These are phyloP conservation scores for Anseranas semipalmata DNA, from an alignment of 2,113 vertebrate species.

Conservation along the genomic window DNA sequence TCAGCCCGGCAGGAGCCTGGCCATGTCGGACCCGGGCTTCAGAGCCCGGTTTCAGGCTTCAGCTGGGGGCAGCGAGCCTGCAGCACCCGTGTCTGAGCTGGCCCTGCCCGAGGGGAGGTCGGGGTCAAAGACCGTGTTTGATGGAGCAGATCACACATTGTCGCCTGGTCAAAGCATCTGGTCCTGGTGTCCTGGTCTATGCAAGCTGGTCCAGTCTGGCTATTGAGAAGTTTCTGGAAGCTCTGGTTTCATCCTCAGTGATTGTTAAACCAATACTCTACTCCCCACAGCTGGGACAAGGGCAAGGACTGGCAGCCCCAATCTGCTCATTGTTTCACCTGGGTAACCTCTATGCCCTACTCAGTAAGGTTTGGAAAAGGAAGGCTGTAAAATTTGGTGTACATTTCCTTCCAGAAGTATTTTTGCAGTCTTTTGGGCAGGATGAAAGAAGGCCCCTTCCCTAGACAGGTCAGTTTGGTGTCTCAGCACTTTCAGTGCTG, in stretches of 20 bases:
- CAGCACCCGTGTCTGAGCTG: neutral
- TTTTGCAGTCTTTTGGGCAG: neutral
- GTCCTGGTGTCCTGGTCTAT: neutral
- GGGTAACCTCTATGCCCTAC: neutral
- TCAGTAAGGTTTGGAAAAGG: neutral
- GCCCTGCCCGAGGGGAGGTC: neutral
- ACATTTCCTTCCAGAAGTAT: neutral
- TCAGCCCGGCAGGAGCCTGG: neutral
- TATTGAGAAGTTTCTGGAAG: neutral
- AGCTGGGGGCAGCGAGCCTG: neutral
- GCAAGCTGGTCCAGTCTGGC: neutral
- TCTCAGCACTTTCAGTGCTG: neutral
- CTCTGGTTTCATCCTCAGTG: neutral
- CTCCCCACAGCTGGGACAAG: neutral
- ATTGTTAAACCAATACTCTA: neutral
- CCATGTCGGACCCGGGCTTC: neutral
- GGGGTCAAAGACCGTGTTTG: neutral
- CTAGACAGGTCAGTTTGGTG: neutral
- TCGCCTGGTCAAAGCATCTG: neutral
- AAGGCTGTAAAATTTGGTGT: neutral
- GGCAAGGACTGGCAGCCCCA: neutral
- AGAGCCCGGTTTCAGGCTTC: neutral
- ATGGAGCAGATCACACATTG: neutral
- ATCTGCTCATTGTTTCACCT: neutral
- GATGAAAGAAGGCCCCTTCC: neutral